phyloP scores from a whole-genome alignment of 2,888 invertebrate genomes.

The Drosophila acutilabella region DNA sequence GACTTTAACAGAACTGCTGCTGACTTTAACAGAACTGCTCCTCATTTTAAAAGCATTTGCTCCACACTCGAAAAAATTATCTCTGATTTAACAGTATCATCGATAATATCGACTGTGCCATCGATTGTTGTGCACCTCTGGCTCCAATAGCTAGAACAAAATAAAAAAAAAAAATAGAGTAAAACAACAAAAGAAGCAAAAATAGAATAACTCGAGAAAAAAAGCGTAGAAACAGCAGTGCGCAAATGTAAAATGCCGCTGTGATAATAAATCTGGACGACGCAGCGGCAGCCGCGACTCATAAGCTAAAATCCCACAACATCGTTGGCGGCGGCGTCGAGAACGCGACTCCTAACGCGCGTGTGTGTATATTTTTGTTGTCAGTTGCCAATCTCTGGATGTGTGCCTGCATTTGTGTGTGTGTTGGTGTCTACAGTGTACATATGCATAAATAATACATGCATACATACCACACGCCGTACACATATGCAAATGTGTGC shows the following conservation, averaged over 20 bases:
- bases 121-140: conserved; percentile 45
- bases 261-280: conserved; percentile 73
- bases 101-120: conserved; percentile 38
- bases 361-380: conserved; percentile 68
- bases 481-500: conserved; percentile 15
- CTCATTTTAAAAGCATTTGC: conserved; percentile 13
- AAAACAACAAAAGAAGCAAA: conserved; percentile 20
- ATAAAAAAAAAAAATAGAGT: conserved; percentile 29
- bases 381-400: conserved; percentile 43
- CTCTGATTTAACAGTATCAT: conserved; percentile 28
- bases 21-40: conserved; percentile 9
- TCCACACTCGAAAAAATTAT: conserved; percentile 22
- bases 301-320: conserved; percentile 44
- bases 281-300: conserved; percentile 67
- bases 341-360: conserved; percentile 63
- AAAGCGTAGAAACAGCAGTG: conserved; percentile 52
- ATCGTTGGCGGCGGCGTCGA: conserved; percentile 73
- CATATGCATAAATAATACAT: conserved; percentile 32
- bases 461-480: conserved; percentile 17
- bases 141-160: conserved; percentile 49
- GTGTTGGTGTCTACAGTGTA: conserved; percentile 8
- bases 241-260: conserved; percentile 79
- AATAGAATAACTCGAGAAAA: conserved; percentile 43
- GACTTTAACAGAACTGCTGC: conserved; percentile 4
- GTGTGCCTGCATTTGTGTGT: conserved; percentile 18